Evolutionary conservation across 2,888 invertebrate genomes (phyloP), one percentile per base, ranked within the genome.

Genomic region (Hirtodrosophila alboralis): DNA sequence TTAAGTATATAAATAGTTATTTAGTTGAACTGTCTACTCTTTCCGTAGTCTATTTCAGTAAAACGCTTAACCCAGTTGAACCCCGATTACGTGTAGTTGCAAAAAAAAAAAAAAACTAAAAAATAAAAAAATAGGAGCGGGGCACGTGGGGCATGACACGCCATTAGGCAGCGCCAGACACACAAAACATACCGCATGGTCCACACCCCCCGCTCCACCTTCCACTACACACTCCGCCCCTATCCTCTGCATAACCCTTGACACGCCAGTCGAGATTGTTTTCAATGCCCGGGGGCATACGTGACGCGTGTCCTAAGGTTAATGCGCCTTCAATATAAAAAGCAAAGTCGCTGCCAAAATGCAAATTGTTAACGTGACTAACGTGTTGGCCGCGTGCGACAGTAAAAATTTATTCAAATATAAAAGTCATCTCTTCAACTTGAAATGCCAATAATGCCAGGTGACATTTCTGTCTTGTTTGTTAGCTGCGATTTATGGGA

Each of bases 301-400:
- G 85, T 84, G 83, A 74, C 68, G 80, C 79, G 80, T 75, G 75
- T 68, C 58, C 65, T 51, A 66, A 64, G 80, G 85, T 79, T 81
- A 81, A 85, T 83, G 76, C 58, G 65, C 59, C 63, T 57, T 67
- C 75, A 54, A 76, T 76, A 78, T 75, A 63, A 72, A 63, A 62
- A 56, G 34, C 57, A 34, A 51, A 62, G 48, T 64, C 56, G 52
- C 38, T 44, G 38, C 67, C 66, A 63, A 71, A 71, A 84, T 80
- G 79, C 84, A 84, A 84, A 84, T 80, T 79, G 79, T 77, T 84
- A 76, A 84, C 84, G 86, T 86, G 81, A 76, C 69, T 62, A 63
- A 68, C 58, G 41, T 54, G 21, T 41, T 36, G 56, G 58, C 45
- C 71, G 75, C 67, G 66, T 70, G 56, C 59, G 64, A 49, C 38